phyloP scores from a whole-genome alignment of 1,140 invertebrate genomes.

The Drosophila serrata region DNA sequence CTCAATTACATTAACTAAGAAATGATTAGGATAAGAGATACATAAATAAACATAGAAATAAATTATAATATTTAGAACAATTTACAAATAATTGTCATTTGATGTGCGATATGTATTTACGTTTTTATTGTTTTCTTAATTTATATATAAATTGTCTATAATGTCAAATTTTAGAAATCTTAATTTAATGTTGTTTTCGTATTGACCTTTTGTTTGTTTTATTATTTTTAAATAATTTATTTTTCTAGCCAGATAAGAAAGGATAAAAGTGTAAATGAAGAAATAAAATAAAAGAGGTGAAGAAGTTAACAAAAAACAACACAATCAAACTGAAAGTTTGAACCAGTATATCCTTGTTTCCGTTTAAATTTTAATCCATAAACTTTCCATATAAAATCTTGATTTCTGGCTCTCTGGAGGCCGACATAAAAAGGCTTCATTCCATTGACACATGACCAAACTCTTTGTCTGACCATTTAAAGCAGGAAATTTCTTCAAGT shows the following conservation, averaged over 20 bases:
- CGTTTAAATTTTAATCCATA: conserved; percentile 5
- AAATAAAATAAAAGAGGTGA: conserved; percentile 44
- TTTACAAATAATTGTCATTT: conserved; percentile 69
- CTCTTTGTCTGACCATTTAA: conserved; percentile 65
- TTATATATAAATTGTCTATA: conserved; percentile 41
- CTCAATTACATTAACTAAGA: conserved; percentile 57
- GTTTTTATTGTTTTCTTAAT: conserved; percentile 57
- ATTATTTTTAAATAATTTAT: conserved; percentile 80
- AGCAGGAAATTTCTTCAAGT: conserved; percentile 66
- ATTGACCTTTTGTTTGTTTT: conserved; percentile 74
- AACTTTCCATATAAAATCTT: conserved; percentile 16
- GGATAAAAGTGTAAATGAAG: conserved; percentile 37
- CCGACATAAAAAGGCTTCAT: conserved; percentile 45
- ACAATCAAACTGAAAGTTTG: neutral
- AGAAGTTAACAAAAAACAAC: neutral
- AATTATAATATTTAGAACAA: conserved; percentile 58
- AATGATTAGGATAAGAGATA: conserved; percentile 11
- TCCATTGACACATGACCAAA: conserved; percentile 72
- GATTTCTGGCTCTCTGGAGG: conserved; percentile 22
- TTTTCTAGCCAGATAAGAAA: conserved; percentile 43
- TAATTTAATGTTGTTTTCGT: conserved; percentile 62
- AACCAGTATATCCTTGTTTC: neutral
- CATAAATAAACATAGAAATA: conserved; percentile 6
- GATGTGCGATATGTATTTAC: conserved; percentile 29
- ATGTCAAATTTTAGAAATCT: conserved; percentile 18